Base-by-base conservation (phyloP, 2,888 invertebrate genomes). In the Scaptomyza tumidula region DNA sequence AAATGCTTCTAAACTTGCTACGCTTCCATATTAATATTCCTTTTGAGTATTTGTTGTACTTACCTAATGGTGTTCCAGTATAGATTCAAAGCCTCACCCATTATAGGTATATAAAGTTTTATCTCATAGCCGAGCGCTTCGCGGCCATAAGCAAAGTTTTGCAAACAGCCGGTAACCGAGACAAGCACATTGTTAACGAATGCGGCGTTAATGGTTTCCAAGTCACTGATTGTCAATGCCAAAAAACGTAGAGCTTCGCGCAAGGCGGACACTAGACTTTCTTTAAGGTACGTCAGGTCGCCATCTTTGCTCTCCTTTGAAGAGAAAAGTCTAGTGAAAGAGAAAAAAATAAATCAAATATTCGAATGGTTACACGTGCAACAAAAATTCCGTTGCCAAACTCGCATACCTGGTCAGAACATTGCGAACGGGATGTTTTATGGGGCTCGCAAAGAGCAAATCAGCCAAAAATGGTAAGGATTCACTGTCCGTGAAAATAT, bases 381-480 rank as follows among this genome's bases (percentile, higher is more conserved):
- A 0, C 4, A 41, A 41, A 16, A 16, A 10, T n/a, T 37, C 7
- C n/a, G n/a, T n/a, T 14, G 16, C 3, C 4, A 9, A 16, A n/a
- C n/a, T 1, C 16, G 16, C 87, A 75, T 81, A 93, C 93, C 91
- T 92, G 16, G 84, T 65, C 19, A 91, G 75, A 62, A 91, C 88
- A 78, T 91, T 91, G 50, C 92, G 91, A 16, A 93, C 84, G 7
- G 93, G 91, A 80, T 92, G 93, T 66, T 92, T 93, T 0, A 90
- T 72, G 0, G 92, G 90, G 37, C 89, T 86, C 58, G 78, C 69
- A 44, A 93, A 89, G 24, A 90, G 90, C 0, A 92, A 54, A 68
- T 92, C 90, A 19, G 91, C 80, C 3, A 93, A 73, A 59, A 93
- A 90, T 0, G 4, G 1, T 6, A 56, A 16, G 3, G 60, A 3